Conservation (phyloP, 2,888 invertebrate species). For the Polydrusus tereticollis region DNA sequence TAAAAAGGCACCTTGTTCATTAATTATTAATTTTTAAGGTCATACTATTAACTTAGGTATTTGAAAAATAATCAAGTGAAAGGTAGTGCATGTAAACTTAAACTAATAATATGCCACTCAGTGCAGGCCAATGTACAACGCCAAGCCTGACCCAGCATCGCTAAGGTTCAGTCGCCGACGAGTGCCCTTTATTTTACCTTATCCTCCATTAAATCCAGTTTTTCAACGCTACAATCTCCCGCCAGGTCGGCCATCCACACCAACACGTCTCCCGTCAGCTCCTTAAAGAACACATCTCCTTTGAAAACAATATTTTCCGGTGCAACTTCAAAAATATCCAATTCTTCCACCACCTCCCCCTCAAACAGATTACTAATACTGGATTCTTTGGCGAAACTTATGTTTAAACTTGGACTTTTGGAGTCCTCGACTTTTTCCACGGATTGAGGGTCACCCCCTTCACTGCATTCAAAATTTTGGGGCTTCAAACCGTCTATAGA, state of each 20-base stretch:
- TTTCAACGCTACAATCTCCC: constrained; percentile 31
- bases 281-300: not conserved
- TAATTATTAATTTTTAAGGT: not conserved
- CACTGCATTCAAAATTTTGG: not conserved
- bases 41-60: not conserved
- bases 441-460: not conserved
- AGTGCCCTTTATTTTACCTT: constrained; percentile 33
- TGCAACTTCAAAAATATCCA: not conserved
- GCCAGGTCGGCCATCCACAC: constrained; percentile 34
- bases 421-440: constrained; percentile 1
- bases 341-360: constrained; percentile 10
- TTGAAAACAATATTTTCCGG: constrained; percentile 23
- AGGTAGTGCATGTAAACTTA: no score
- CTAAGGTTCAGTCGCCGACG: no score
- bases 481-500: not conserved
- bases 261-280: constrained; percentile 22
- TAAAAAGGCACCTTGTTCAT: not conserved
- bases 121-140: no score
- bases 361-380: constrained; percentile 28
- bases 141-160: no score
- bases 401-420: not conserved
- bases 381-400: constrained; percentile 33
- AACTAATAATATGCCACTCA: no score
- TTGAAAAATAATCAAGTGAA: not conserved
- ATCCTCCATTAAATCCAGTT: constrained; percentile 41